Base-by-base conservation (phyloP, 2,797 vertebrate genomes). In the Gorsachius magnificus region DNA sequence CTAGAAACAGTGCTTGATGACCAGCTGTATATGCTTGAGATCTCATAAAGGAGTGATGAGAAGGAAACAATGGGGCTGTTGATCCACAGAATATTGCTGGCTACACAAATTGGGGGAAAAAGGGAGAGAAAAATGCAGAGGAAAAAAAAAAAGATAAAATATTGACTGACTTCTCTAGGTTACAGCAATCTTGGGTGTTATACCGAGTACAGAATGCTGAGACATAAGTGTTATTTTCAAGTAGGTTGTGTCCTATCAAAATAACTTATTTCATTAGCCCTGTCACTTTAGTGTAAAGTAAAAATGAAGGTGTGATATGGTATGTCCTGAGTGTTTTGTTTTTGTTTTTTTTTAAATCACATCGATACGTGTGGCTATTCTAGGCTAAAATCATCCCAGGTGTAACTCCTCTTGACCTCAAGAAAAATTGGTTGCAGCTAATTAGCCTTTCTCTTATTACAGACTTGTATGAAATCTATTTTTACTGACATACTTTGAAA, bases 401-500 rank as follows among this genome's bases (percentile, higher is more conserved):
- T 96, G 86, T 94, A 95, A 89, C 50, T 95, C 31, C 6, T 75
- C 26, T 83, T 89, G 92, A 95, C 94, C 93, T 87, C 63, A 78
- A 61, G 77, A 91, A 95, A 51, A 86, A 87, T 16, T 51, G 6
- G 21, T 92, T 95, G 56, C 46, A 90, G 63, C 86, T 96, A 96
- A 96, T 95, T 97, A 96, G 85, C 88, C 93, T 90, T 83, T 93
- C 43, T 87, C 84, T 87, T 84, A 82, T 91, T 90, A 66, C 54
- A 82, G 51, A 48, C 17, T 35, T 89, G 48, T 54, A 41, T 84
- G 80, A 82, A 87, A 93, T 78, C 86, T 97, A 94, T 96, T 96
- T 96, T 96, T 97, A 92, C 95, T 95, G 95, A 89, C 95, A 94
- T 66, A 96, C 90, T 95, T 95, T 64, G 19, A 54, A 45, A 72